A percentile compares a stretch with the other conserved stretches of the same genome.
Evolutionary conservation across 2,113 vertebrate species (phyloP).

Genomic region (Panurus biarmicus): DNA sequence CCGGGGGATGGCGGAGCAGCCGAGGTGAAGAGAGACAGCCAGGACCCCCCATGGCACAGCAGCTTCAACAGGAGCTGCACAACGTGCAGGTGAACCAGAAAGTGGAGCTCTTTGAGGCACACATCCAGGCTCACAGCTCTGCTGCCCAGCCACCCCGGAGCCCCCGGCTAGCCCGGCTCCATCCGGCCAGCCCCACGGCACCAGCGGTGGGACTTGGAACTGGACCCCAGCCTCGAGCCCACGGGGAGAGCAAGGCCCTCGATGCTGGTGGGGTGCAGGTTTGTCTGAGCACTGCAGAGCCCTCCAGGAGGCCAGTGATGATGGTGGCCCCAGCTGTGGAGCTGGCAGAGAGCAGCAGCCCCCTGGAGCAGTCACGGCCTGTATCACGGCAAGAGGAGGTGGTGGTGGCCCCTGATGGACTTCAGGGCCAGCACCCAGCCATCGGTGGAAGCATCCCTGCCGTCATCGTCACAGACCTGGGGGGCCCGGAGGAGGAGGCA

Average conservation of each 20-base stretch:
- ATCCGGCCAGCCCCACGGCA: constrained; percentile 1
- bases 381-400: background rate
- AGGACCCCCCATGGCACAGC: constrained; percentile 52
- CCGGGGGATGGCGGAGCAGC: constrained; percentile 30
- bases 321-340: background rate
- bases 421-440: background rate
- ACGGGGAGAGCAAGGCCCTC: background rate
- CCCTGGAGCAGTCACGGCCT: background rate
- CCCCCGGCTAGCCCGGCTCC: constrained; percentile 55
- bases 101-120: constrained; percentile 91
- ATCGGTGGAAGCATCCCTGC: constrained; percentile 73
- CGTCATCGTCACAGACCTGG: constrained; percentile 89
- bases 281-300: background rate
- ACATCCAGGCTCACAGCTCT: constrained; percentile 81
- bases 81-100: constrained; percentile 91
- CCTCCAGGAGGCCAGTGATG: accelerated
- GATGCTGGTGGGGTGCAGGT: background rate
- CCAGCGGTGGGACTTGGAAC: background rate
- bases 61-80: constrained; percentile 85
- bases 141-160: constrained; percentile 71
- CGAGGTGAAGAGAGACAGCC: constrained; percentile 14
- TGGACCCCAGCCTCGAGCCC: background rate
- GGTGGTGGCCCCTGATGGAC: background rate
- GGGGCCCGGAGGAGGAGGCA: constrained; percentile 70
- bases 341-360: background rate